These are phyloP conservation scores for Cosmia pyralina DNA, from an alignment of 2,888 invertebrate genomes.

Conservation along the genomic window DNA sequence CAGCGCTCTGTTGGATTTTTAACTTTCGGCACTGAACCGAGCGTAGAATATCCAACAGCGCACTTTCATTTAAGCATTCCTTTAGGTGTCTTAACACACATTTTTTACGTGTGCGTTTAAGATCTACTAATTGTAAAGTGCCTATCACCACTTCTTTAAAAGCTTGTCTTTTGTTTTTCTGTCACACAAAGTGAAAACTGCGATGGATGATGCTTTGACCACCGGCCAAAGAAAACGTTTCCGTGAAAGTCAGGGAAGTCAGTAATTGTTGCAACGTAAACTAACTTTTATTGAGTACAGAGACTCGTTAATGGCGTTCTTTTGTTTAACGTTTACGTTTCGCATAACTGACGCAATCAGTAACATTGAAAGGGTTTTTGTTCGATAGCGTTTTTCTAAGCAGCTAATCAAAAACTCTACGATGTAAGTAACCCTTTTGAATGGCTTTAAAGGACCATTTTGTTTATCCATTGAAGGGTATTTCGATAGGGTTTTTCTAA, in stretches of 20 bases:
- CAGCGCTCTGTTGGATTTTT: not conserved
- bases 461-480: no score
- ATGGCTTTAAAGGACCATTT: no score
- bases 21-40: not conserved
- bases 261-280: not conserved
- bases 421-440: no score
- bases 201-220: not conserved
- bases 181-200: conserved; percentile 11
- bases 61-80: not conserved
- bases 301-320: conserved; percentile 14
- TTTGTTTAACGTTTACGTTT: conserved; percentile 27
- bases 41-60: not conserved
- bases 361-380: no score
- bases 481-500: no score
- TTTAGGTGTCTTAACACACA: not conserved
- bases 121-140: not conserved
- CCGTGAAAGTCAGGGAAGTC: conserved; percentile 26
- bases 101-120: not conserved
- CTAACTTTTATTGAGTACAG: conserved; percentile 2
- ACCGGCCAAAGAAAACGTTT: conserved; percentile 15
- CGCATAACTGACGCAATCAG: not conserved
- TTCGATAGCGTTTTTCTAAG: no score
- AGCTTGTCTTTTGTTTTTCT: not conserved
- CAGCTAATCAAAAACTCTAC: no score
- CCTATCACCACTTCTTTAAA: not conserved